These are phyloP conservation scores for Panurus biarmicus DNA, from an alignment of 2,113 vertebrate genomes.

Conservation along the genomic window DNA sequence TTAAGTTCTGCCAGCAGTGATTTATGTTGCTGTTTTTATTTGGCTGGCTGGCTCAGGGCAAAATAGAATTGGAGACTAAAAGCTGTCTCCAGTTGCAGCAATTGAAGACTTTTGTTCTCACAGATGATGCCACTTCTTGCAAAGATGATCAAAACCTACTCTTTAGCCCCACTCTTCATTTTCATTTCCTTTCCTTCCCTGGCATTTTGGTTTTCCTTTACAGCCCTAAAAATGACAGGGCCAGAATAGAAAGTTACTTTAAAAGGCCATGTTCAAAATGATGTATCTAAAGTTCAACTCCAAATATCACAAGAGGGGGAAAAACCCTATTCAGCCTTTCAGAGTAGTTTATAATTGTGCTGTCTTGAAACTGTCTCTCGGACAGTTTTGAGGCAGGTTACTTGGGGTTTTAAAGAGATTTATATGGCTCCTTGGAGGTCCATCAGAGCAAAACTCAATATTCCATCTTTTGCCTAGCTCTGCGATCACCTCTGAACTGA, in stretches of 20 bases:
- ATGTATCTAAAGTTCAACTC: neutral
- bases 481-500: neutral
- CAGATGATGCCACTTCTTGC: slow-evolving; percentile 1
- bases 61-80: slow-evolving; percentile 38
- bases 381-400: neutral
- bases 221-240: neutral
- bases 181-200: neutral
- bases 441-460: neutral
- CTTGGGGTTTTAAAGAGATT: neutral
- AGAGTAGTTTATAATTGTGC: neutral
- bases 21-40: slow-evolving; percentile 47
- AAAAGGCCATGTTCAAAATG: slow-evolving; percentile 6
- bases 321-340: neutral
- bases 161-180: neutral
- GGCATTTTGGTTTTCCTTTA: neutral
- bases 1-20: slow-evolving; percentile 51
- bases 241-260: slow-evolving; percentile 9
- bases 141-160: neutral
- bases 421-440: neutral
- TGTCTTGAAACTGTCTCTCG: neutral
- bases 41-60: slow-evolving; percentile 24
- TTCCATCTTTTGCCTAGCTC: neutral
- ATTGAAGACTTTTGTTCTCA: slow-evolving; percentile 7
- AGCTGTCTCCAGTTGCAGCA: neutral
- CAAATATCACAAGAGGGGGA: neutral